Conservation (phyloP, 2,797 vertebrate species). For the Clamator glandarius region DNA sequence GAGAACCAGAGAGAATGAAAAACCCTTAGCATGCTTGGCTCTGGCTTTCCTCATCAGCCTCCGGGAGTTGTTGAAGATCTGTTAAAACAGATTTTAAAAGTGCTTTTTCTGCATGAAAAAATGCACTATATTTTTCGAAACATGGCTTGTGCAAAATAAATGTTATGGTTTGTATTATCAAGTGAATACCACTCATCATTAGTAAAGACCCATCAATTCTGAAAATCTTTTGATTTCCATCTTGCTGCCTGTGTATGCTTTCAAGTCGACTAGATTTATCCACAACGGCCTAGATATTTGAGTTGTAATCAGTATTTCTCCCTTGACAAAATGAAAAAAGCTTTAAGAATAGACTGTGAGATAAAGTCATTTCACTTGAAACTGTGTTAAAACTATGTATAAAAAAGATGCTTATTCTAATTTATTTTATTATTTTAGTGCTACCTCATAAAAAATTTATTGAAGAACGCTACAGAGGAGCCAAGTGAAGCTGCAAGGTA, state of each 20-base stretch:
- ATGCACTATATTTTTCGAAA: neutral
- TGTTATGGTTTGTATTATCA: neutral
- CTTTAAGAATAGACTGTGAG: neutral
- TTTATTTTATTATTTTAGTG: conserved; percentile 81
- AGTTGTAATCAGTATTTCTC: neutral
- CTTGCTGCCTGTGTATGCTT: neutral
- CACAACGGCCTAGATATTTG: neutral
- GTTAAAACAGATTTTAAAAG: neutral
- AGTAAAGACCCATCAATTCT: neutral
- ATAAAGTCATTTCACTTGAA: neutral
- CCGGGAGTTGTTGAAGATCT: neutral
- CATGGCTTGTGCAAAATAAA: neutral
- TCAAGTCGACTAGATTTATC: neutral
- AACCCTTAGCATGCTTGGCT: fast-evolving
- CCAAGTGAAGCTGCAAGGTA: conserved; percentile 95
- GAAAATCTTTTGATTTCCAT: neutral
- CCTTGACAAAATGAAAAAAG: neutral
- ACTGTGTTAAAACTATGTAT: neutral
- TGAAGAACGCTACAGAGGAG: conserved; percentile 92
- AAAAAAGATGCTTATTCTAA: conserved; percentile 43
- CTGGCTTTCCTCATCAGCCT: neutral
- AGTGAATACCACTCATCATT: neutral
- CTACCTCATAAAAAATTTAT: conserved; percentile 90
- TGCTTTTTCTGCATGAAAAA: neutral
- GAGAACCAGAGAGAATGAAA: neutral